phyloP scores from a whole-genome alignment of 2,797 vertebrate species.

The Chelonia mydas region DNA sequence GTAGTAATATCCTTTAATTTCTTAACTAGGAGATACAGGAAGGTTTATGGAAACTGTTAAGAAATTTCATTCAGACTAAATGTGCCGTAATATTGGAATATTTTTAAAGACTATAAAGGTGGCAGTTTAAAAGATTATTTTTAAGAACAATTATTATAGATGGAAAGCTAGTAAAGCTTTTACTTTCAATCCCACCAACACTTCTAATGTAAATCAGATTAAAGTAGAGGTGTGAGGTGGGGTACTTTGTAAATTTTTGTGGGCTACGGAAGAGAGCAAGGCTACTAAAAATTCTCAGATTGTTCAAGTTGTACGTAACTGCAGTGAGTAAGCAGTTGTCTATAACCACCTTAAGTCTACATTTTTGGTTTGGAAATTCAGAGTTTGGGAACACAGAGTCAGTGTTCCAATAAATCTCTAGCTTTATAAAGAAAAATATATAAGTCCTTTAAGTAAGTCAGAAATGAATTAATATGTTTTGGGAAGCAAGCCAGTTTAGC shows the following conservation, averaged over 20 bases:
- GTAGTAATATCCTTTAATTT: conserved; percentile 21
- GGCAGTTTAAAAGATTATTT: neutral
- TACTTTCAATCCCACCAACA: neutral
- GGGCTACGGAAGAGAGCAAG: neutral
- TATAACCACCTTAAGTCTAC: neutral
- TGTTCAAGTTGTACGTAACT: neutral
- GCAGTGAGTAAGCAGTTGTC: neutral
- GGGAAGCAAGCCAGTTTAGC: conserved; percentile 57
- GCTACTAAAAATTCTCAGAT: neutral
- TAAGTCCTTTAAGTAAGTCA: conserved; percentile 37
- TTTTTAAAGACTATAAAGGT: neutral
- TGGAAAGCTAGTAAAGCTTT: neutral
- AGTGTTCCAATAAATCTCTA: conserved; percentile 53
- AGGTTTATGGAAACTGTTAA: neutral
- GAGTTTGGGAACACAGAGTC: conserved; percentile 4
- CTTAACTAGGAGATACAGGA: conserved; percentile 15
- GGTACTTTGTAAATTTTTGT: neutral
- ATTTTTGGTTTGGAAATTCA: conserved; percentile 32
- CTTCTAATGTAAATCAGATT: neutral
- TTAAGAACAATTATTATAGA: neutral
- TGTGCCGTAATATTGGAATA: neutral
- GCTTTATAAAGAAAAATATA: conserved; percentile 43
- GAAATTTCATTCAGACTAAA: neutral
- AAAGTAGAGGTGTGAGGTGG: neutral
- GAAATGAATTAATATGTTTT: conserved; percentile 44